These are phyloP conservation scores for Drosophila mercatorum DNA, from an alignment of 2,888 invertebrate genomes.

Conservation along the genomic window DNA sequence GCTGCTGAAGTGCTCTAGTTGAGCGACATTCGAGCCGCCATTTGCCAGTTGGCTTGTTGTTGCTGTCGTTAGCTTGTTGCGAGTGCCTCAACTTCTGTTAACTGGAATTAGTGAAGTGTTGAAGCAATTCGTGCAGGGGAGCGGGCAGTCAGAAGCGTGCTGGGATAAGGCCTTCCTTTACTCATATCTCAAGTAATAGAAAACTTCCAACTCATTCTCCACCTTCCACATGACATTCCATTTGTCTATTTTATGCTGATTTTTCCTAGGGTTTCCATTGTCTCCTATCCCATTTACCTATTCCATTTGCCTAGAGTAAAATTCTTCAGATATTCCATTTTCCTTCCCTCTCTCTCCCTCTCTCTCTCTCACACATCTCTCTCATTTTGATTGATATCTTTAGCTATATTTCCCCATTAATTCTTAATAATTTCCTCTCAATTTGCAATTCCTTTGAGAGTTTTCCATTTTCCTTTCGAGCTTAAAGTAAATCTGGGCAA, in stretches of 20 bases:
- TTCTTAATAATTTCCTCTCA: neutral
- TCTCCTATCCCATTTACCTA: too few species aligned
- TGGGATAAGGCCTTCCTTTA: too few species aligned
- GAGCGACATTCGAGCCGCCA: conserved; percentile 26
- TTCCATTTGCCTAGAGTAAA: too few species aligned
- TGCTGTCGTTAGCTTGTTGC: conserved; percentile 39
- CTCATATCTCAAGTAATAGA: too few species aligned
- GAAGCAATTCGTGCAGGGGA: neutral
- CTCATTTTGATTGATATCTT: neutral
- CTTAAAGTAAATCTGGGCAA: conserved; percentile 30
- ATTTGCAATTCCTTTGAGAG: conserved; percentile 2
- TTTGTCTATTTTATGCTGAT: too few species aligned
- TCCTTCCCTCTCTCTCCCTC: neutral
- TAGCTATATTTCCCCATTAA: neutral
- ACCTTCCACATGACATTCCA: too few species aligned
- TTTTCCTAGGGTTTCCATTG: too few species aligned
- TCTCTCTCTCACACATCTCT: too few species aligned
- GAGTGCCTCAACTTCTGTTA: conserved; percentile 22
- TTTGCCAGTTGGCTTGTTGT: conserved; percentile 35
- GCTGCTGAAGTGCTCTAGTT: conserved; percentile 50
- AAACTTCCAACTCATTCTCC: too few species aligned
- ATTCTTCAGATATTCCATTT: neutral
- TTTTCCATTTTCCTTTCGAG: neutral
- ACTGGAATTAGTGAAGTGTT: conserved; percentile 15
- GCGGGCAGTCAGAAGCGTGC: too few species aligned